Percentiles rank a stretch among this genome's conserved stretches.
Conservation (phyloP, 2,888 invertebrate species). For the Diaprepes abbreviatus region DNA sequence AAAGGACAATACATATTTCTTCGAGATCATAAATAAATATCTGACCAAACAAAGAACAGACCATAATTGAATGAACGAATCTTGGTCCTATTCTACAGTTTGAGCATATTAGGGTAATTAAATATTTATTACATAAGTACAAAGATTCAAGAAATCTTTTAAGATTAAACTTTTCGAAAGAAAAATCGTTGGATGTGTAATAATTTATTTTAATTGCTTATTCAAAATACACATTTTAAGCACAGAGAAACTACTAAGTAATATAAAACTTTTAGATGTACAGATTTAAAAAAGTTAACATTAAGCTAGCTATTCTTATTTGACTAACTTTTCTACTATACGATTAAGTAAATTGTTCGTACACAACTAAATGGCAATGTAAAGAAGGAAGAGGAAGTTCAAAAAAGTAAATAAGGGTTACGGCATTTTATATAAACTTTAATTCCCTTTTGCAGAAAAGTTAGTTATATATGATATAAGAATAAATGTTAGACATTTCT, state of each 20-base stretch:
- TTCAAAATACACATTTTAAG: constrained; percentile 1
- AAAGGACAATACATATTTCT: too few relatives aligned
- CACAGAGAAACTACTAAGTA: background rate
- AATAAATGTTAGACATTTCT: background rate
- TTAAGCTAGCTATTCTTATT: constrained; percentile 8
- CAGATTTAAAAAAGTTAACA: constrained; percentile 3
- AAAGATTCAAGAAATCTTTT: background rate
- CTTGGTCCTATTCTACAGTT: too few relatives aligned
- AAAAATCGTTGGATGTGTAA: background rate
- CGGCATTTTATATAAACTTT: background rate
- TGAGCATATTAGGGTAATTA: too few relatives aligned
- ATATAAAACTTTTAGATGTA: constrained; percentile 8
- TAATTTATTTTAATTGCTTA: background rate
- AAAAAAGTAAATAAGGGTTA: constrained; percentile 15
- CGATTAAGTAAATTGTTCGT: constrained; percentile 33
- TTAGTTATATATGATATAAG: background rate
- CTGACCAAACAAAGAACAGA: too few relatives aligned
- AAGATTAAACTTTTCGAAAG: background rate
- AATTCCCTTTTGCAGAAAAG: background rate
- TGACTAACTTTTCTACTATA: constrained; percentile 26
- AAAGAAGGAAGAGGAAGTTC: constrained; percentile 22
- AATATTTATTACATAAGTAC: too few relatives aligned
- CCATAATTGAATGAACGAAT: too few relatives aligned
- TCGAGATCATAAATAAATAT: too few relatives aligned
- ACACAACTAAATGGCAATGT: constrained; percentile 20